Percentiles rank a stretch among this genome's conserved stretches.
Conservation (phyloP, 2,113 vertebrate species). For the Promerops cafer region DNA sequence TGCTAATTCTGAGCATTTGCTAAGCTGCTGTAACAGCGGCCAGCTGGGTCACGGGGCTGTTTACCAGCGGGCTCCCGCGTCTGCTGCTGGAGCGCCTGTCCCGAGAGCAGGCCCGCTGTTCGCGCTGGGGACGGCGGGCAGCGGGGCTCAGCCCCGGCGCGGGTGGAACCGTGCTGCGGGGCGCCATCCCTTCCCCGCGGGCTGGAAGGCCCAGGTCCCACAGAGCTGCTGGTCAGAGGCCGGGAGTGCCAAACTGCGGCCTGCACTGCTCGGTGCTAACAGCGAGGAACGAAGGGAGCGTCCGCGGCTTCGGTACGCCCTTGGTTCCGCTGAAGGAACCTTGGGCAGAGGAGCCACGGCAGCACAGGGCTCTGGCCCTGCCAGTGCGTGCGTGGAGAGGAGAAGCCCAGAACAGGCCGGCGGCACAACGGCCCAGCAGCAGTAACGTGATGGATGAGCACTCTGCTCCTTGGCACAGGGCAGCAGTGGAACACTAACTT, state of each 20-base stretch:
- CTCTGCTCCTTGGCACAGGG: constrained; percentile 30
- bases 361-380: background rate
- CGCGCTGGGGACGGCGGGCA: too few species aligned
- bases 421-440: background rate
- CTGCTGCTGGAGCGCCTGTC: background rate
- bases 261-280: background rate
- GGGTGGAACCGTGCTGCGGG: fast-evolving
- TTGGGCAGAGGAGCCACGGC: background rate
- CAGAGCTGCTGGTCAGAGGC: background rate
- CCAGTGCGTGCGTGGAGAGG: background rate
- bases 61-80: background rate
- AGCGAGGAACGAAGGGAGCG: background rate
- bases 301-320: background rate
- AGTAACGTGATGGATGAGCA: constrained; percentile 41
- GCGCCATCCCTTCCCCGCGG: background rate
- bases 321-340: background rate
- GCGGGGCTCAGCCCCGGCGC: background rate
- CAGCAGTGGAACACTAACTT: constrained; percentile 38
- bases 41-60: background rate
- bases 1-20: background rate
- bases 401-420: background rate
- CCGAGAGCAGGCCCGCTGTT: too few species aligned
- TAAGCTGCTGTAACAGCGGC: background rate
- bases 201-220: background rate
- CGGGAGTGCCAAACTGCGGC: background rate